These are phyloP conservation scores for Luperina testacea DNA, from an alignment of 2,888 invertebrate genomes.

Conservation along the genomic window DNA sequence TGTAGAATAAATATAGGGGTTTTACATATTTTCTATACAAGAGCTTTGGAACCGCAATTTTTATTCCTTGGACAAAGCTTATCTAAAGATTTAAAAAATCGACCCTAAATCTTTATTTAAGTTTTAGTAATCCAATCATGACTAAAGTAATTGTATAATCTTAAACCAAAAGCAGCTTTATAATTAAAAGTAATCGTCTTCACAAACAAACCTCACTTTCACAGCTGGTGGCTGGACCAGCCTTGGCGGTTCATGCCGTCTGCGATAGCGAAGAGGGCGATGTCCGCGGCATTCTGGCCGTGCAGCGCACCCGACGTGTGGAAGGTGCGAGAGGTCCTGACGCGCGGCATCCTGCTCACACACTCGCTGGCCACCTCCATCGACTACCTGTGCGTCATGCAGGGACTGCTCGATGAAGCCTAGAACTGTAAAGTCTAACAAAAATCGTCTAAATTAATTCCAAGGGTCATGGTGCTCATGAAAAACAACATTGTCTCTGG, in stretches of 20 bases:
- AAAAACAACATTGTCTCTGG: neutral
- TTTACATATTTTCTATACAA: neutral
- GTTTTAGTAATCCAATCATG: neutral
- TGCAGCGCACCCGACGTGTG: conserved; percentile 75
- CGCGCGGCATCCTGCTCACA: conserved; percentile 82
- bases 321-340: conserved; percentile 86
- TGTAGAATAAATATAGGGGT: neutral
- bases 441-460: neutral
- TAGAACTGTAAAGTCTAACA: conserved; percentile 53
- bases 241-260: conserved; percentile 80
- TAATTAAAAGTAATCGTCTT: neutral
- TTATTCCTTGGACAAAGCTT: neutral
- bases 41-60: neutral
- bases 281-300: conserved; percentile 72
- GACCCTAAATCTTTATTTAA: neutral
- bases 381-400: conserved; percentile 88
- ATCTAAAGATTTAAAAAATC: neutral
- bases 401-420: conserved; percentile 83
- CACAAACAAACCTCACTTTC: conserved; percentile 3
- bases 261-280: conserved; percentile 74
- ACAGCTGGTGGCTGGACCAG: conserved; percentile 82
- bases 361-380: conserved; percentile 87
- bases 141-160: neutral
- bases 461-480: neutral
- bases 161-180: neutral